Evolutionary conservation across 2,797 vertebrate genomes (phyloP), one percentile per base, ranked within the genome.

Genomic region (Acridotheres tristis): DNA sequence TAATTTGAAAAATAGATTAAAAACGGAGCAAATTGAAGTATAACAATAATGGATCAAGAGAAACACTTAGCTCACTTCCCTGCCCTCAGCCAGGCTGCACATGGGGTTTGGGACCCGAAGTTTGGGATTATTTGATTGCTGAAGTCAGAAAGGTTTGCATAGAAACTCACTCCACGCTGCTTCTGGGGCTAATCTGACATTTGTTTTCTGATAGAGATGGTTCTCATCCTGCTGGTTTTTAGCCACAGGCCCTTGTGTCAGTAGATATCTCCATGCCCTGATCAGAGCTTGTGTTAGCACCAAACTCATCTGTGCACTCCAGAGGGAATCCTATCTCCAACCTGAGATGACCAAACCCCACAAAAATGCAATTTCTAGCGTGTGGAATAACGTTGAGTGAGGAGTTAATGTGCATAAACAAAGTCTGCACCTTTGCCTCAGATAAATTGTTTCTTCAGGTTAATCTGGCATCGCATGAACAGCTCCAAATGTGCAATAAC

Each of bases 61-160:
- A 74, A 96, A 95, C 95, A 89, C 95, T 96, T 93, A 36, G 85
- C 93, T 97, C 96, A 92, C 95, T 91, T 93, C 88, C 94, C 94
- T 75, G 80, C 78, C 38, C 92, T 82, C 87, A 7, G 45, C 45
- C 57, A 54, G 86, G 72, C 89, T 66, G 79, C 7, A 27, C 65
- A 1, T 47, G 90, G 82, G 91, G 48, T 32, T 90, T 91, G 94
- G 87, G 93, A 96, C 62, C 45, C 40, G 0, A 81, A 38, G 6
- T 91, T 55, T 3, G 34, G 92, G 90, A 61, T 96, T 83, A 38
- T 78, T 94, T 2, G 16, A 30, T 88, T 14, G 38, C 72, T 62
- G 87, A 74, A 90, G 59, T 47, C 91, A 57, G 68, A 69, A 89
- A 74, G 7, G 16, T 89, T 89, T 90, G 95, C 77, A 36, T 75